Evolutionary conservation across 2,797 vertebrate species (phyloP).

Genomic region (Catamblyrhynchus diadema): DNA sequence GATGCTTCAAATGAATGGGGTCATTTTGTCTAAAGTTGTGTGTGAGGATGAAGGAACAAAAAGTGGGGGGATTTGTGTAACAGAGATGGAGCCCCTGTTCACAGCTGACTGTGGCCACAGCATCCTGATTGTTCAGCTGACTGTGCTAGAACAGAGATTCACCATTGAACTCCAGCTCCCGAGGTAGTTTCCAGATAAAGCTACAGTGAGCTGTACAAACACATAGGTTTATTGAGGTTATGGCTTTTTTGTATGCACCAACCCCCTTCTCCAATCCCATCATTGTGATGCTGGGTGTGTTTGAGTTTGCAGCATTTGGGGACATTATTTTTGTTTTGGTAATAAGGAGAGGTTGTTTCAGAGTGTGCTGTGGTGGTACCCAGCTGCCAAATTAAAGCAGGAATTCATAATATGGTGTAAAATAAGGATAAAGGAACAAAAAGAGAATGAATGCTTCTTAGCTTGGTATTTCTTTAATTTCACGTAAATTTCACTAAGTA

Average conservation of each 20-base stretch:
- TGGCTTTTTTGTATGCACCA: background rate
- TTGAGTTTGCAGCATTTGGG: background rate
- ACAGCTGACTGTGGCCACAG: background rate
- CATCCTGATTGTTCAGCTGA: background rate
- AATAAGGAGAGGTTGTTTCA: background rate
- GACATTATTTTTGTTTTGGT: background rate
- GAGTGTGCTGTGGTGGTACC: background rate
- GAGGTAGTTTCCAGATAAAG: background rate
- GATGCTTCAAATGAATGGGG: background rate
- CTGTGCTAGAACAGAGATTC: background rate
- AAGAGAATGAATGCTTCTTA: background rate
- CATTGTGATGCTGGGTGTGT: fast-evolving
- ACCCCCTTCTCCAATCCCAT: background rate
- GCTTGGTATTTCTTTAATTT: constrained; percentile 76
- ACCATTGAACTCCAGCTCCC: background rate
- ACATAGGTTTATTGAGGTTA: background rate
- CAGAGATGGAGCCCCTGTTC: background rate
- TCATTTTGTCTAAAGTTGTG: background rate
- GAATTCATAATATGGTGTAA: background rate
- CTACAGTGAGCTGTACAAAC: background rate
- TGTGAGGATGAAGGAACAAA: background rate
- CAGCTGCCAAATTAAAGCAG: background rate
- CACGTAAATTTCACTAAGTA: constrained; percentile 79
- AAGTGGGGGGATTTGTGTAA: background rate
- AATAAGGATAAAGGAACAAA: background rate